These are phyloP conservation scores for Cephus spinipes DNA, from an alignment of 2,888 invertebrate species.

Conservation along the genomic window DNA sequence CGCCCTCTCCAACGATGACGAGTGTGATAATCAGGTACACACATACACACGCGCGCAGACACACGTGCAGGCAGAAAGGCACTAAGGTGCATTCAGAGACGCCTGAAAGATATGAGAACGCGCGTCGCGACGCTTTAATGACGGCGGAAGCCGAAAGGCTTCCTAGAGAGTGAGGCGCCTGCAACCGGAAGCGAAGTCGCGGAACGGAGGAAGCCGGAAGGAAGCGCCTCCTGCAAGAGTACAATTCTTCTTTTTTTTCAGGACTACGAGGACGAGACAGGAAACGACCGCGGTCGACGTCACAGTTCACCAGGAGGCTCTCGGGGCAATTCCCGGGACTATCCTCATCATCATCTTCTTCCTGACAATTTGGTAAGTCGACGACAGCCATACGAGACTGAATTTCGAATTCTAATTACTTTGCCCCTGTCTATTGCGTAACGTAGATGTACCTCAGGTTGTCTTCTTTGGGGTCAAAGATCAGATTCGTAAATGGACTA, in stretches of 20 bases:
- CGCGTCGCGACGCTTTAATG: conserved; percentile 13
- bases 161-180: too few relatives aligned
- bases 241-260: conserved; percentile 59
- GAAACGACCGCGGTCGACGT: conserved; percentile 73
- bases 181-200: too few relatives aligned
- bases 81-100: conserved; percentile 12
- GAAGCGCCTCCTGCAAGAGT: too few relatives aligned
- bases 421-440: too few relatives aligned
- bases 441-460: neutral
- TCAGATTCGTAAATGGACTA: conserved; percentile 1
- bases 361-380: conserved; percentile 66
- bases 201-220: too few relatives aligned
- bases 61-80: too few relatives aligned
- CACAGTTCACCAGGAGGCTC: conserved; percentile 81
- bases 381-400: too few relatives aligned
- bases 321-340: conserved; percentile 73
- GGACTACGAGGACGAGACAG: conserved; percentile 80
- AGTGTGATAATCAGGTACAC: conserved; percentile 65
- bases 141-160: too few relatives aligned
- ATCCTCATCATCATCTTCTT: conserved; percentile 58
- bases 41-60: neutral
- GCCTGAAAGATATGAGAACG: conserved; percentile 21
- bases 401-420: too few relatives aligned
- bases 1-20: conserved; percentile 67
- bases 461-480: neutral